Evolutionary conservation across 2,113 vertebrate genomes (phyloP).

Genomic region (Erpornis zantholeuca): DNA sequence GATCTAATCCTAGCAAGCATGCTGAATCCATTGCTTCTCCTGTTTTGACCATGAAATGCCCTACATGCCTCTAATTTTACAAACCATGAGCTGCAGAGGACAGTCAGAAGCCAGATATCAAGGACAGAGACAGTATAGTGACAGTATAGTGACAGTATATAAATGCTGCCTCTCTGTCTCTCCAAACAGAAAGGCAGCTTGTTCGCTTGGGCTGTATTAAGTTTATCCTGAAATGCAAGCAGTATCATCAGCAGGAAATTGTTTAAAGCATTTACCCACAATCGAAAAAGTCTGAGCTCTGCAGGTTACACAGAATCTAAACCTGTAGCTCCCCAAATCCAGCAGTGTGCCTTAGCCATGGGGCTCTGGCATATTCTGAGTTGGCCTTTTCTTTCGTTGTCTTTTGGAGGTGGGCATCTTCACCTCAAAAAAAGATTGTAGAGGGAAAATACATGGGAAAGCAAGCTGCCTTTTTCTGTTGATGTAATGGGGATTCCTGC

Average conservation of each 20-base stretch:
- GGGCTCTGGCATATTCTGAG: not conserved
- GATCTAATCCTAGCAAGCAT: not conserved
- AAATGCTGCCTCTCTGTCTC: not conserved
- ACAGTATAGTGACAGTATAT: not conserved
- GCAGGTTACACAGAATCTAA: not conserved
- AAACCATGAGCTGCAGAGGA: not conserved
- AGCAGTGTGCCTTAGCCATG: not conserved
- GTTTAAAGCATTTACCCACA: not conserved
- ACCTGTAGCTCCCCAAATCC: not conserved
- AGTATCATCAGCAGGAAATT: not conserved
- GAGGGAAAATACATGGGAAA: not conserved
- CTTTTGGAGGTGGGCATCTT: not conserved
- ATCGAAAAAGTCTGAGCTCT: fast-evolving
- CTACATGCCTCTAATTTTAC: not conserved
- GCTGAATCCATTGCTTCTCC: not conserved
- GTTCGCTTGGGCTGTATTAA: not conserved
- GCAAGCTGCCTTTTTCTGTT: not conserved
- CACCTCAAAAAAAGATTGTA: not conserved
- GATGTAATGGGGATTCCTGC: not conserved
- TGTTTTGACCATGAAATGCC: not conserved
- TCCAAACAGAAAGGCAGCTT: not conserved
- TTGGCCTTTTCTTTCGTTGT: not conserved
- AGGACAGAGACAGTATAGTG: not conserved
- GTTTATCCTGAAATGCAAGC: not conserved
- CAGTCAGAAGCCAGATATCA: not conserved